Evolutionary conservation across 2,113 vertebrate species (phyloP).

Genomic region (Maccullochella peelii): DNA sequence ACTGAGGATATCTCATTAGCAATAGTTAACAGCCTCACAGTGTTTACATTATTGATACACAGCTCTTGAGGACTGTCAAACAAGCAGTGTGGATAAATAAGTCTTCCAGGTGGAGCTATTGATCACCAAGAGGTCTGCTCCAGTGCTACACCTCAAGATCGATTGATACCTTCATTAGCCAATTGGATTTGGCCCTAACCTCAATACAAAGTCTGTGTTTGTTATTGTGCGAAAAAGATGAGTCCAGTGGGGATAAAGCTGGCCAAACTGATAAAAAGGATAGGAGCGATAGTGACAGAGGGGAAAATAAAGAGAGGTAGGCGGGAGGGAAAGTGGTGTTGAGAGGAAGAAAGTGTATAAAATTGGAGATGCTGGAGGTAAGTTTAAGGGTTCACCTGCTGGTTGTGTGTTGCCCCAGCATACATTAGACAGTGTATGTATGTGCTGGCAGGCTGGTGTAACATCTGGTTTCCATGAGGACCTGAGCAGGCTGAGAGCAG

Average conservation of each 20-base stretch:
- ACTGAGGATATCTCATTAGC: conserved; percentile 78
- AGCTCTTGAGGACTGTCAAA: conserved; percentile 79
- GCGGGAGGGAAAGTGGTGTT: conserved; percentile 45
- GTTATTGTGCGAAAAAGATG: conserved; percentile 81
- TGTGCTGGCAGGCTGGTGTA: conserved; percentile 57
- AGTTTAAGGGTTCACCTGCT: conserved; percentile 33
- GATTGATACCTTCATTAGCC: conserved; percentile 79
- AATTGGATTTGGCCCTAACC: conserved; percentile 68
- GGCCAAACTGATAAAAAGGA: conserved; percentile 62
- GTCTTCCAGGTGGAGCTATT: conserved; percentile 76
- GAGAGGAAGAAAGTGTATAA: conserved; percentile 41
- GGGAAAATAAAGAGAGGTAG: conserved; percentile 60
- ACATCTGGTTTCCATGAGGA: conserved; percentile 95
- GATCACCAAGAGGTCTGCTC: conserved; percentile 69
- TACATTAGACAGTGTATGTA: conserved; percentile 61
- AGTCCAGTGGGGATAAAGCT: conserved; percentile 67
- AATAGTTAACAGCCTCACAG: conserved; percentile 70
- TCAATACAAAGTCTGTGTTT: conserved; percentile 76
- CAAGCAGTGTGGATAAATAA: conserved; percentile 75
- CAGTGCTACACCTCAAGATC: conserved; percentile 64
- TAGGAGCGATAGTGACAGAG: conserved; percentile 58
- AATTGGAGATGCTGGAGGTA: conserved; percentile 28
- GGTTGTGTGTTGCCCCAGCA: conserved; percentile 42
- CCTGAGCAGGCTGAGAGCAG: conserved; percentile 89
- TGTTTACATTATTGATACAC: conserved; percentile 78